These are phyloP conservation scores for Goniozus legneri DNA, from an alignment of 1,140 invertebrate genomes.

Conservation along the genomic window DNA sequence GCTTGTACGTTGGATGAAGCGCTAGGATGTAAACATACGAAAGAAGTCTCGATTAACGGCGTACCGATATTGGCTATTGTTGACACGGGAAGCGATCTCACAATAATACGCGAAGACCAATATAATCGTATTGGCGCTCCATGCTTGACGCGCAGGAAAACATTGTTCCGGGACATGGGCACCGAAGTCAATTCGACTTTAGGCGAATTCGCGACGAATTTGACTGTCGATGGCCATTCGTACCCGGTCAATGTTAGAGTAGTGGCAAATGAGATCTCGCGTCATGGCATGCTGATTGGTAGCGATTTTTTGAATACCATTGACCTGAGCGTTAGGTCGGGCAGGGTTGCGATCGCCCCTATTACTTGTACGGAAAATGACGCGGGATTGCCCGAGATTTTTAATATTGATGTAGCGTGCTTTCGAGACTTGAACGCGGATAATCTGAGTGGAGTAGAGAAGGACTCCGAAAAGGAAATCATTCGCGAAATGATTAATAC, in stretches of 20 bases:
- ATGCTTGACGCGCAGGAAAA: not conserved
- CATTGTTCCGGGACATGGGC: not conserved
- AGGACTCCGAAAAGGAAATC: not conserved
- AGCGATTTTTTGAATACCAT: constrained; percentile 5
- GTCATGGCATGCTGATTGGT: not conserved
- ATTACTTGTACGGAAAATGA: not conserved
- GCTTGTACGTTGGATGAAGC: not conserved
- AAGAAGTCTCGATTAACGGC: not conserved
- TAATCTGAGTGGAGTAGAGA: not conserved
- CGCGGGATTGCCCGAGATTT: not conserved
- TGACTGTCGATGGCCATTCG: not conserved
- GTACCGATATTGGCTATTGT: not conserved
- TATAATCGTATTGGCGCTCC: constrained; percentile 1
- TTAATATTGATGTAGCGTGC: constrained; percentile 6
- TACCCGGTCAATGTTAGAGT: not conserved
- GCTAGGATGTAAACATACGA: not conserved
- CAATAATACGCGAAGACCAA: not conserved
- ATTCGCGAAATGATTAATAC: not conserved
- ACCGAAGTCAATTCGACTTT: not conserved
- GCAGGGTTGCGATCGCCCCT: not conserved
- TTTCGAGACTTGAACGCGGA: too few species aligned
- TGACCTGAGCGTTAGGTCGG: not conserved
- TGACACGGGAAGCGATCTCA: constrained; percentile 6
- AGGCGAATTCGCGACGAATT: not conserved
- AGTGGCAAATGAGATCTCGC: not conserved